Conservation (phyloP, 2,888 invertebrate genomes). For the Onthophagus sagittarius region DNA sequence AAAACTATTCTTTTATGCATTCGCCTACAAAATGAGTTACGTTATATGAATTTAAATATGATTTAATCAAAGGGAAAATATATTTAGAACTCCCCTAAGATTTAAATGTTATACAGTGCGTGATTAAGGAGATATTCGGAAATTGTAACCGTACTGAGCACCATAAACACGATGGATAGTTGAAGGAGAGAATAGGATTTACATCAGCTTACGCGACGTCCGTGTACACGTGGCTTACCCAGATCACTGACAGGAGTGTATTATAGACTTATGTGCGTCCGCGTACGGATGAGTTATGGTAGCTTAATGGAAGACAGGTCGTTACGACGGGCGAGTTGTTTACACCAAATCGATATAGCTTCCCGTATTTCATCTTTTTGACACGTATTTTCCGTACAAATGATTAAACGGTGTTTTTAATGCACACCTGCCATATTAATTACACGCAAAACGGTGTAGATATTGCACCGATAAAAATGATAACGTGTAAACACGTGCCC, state of each 20-base stretch:
- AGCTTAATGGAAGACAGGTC: background rate
- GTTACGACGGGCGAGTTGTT: background rate
- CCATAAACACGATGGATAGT: slow-evolving; percentile 1
- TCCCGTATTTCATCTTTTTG: background rate
- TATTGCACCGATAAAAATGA: background rate
- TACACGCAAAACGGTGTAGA: background rate
- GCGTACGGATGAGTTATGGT: background rate
- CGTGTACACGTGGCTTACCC: background rate
- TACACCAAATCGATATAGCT: background rate
- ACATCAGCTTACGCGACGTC: slow-evolving; percentile 1
- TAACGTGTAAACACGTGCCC: background rate
- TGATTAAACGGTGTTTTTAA: background rate
- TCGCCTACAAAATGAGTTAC: background rate
- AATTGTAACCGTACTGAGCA: background rate
- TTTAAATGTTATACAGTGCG: too few relatives aligned
- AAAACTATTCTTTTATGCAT: background rate
- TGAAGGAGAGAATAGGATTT: slow-evolving; percentile 12
- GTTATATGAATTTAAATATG: background rate
- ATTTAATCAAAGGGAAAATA: background rate
- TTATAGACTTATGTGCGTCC: background rate
- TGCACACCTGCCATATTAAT: background rate
- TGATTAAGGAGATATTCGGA: background rate
- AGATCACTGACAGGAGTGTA: background rate
- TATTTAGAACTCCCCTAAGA: too few relatives aligned
- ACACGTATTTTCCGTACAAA: background rate